These are phyloP conservation scores for Ectemnius lituratus DNA, from an alignment of 2,888 invertebrate species.

Conservation along the genomic window DNA sequence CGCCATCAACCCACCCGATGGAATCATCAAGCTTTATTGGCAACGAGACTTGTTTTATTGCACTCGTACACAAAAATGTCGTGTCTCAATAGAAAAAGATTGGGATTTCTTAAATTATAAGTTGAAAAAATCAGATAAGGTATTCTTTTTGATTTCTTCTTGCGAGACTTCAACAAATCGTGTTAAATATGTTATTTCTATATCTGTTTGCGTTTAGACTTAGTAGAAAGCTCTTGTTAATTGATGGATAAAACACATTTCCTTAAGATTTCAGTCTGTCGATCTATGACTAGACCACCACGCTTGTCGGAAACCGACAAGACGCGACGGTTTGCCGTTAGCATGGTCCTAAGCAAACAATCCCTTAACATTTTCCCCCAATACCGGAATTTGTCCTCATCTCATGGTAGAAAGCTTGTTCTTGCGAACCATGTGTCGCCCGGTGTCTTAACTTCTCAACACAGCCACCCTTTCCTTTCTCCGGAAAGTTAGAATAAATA, in stretches of 20 bases:
- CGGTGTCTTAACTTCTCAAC: not conserved
- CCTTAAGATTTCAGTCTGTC: not conserved
- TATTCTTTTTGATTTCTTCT: no score
- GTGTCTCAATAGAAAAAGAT: no score
- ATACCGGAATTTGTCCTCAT: conserved; percentile 2
- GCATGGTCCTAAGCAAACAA: not conserved
- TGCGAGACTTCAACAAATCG: no score
- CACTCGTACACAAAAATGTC: not conserved
- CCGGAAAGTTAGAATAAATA: no score
- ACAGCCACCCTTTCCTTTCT: not conserved
- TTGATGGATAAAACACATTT: conserved; percentile 5
- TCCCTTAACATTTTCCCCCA: not conserved
- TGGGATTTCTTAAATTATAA: no score
- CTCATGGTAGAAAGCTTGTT: not conserved
- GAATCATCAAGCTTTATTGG: no score
- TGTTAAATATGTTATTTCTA: no score
- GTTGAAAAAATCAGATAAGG: no score
- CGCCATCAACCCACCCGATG: no score
- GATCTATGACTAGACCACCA: not conserved
- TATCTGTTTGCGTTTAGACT: no score
- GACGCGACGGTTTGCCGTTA: not conserved
- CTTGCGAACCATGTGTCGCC: conserved; percentile 1
- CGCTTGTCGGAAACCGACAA: conserved; percentile 4
- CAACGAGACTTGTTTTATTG: not conserved
- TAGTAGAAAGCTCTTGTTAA: not conserved